Conservation (phyloP, 2,888 invertebrate genomes). For the Sphinx pinastri region DNA sequence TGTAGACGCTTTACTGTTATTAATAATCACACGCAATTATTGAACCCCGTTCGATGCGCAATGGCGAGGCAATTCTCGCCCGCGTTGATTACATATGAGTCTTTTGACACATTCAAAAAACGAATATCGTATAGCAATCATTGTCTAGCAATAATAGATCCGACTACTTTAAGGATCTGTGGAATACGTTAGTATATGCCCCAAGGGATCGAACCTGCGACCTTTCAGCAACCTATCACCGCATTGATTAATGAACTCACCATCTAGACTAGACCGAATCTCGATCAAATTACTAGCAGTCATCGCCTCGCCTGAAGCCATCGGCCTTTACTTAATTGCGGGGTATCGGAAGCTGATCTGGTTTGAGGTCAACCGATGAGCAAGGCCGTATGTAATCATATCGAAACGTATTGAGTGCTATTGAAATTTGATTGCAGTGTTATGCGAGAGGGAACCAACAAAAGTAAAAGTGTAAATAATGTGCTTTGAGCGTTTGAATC, state of each 20-base stretch:
- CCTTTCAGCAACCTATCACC: not conserved
- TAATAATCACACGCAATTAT: no score
- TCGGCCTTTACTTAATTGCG: conserved; percentile 19
- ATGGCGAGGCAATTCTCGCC: no score
- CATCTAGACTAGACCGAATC: not conserved
- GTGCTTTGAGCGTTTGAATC: not conserved
- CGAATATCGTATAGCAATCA: no score
- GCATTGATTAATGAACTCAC: not conserved
- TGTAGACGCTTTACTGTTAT: no score
- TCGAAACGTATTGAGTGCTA: conserved; percentile 30
- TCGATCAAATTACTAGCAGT: not conserved
- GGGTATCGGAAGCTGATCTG: conserved; percentile 36
- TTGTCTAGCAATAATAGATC: no score
- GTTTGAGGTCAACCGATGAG: conserved; percentile 30
- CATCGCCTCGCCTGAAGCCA: not conserved
- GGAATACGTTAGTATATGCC: no score
- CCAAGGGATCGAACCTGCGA: not conserved
- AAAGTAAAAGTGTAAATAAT: not conserved
- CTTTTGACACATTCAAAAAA: no score
- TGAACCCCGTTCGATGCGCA: no score
- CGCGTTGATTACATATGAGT: no score
- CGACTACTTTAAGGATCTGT: no score
- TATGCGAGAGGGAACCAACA: conserved; percentile 45
- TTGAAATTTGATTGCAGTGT: conserved; percentile 50
- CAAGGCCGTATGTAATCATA: conserved; percentile 29